Percentiles rank a stretch among this genome's conserved stretches.
Conservation (phyloP, 2,888 invertebrate genomes). For the Liodrosophila aerea region DNA sequence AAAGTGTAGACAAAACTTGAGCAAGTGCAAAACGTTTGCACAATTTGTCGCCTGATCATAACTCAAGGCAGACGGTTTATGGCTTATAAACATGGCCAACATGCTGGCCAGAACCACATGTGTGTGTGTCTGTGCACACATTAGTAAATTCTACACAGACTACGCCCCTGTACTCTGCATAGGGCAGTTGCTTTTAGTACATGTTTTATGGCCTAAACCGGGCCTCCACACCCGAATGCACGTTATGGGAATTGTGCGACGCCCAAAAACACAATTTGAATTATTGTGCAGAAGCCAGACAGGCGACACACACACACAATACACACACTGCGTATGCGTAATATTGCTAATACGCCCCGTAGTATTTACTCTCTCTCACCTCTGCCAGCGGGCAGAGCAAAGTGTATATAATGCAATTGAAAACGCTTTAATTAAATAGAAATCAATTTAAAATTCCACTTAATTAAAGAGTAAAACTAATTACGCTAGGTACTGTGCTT, state of each 20-base stretch:
- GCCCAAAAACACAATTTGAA: constrained; percentile 51
- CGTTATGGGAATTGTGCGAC: constrained; percentile 56
- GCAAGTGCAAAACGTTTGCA: constrained; percentile 23
- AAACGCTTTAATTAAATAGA: constrained; percentile 1
- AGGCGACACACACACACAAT: too few species aligned
- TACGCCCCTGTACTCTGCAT: too few species aligned
- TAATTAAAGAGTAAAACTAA: neutral
- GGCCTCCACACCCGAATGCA: constrained; percentile 32
- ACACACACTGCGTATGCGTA: constrained; percentile 32
- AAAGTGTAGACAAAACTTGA: neutral
- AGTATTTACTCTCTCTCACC: too few species aligned
- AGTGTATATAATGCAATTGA: constrained; percentile 1
- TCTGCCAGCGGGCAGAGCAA: constrained; percentile 5
- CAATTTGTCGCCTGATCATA: constrained; percentile 22
- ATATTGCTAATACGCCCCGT: constrained; percentile 26
- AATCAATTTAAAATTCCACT: too few species aligned
- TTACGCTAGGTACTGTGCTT: too few species aligned
- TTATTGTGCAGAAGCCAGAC: constrained; percentile 31
- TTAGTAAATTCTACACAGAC: constrained; percentile 6
- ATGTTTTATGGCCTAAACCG: constrained; percentile 54
- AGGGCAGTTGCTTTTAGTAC: neutral
- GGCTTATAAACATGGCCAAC: constrained; percentile 21
- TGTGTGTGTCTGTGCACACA: constrained; percentile 3
- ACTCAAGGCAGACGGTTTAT: constrained; percentile 3
- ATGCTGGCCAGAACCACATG: constrained; percentile 12